phyloP scores from a whole-genome alignment of 92 coral and sea anemone genomes.

The Blastomussa wellsi region DNA sequence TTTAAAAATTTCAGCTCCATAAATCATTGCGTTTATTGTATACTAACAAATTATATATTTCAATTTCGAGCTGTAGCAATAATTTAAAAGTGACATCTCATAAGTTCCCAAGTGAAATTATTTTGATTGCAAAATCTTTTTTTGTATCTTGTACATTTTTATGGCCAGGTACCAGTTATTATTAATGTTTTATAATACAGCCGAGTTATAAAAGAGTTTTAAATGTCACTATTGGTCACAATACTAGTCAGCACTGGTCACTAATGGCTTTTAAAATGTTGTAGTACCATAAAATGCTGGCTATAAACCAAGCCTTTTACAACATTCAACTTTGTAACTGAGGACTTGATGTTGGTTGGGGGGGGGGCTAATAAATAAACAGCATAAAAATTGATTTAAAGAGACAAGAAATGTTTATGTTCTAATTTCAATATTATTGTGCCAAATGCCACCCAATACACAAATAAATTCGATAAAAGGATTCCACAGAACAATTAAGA shows the following conservation, averaged over 20 bases:
- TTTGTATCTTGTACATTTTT: neutral
- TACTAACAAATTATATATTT: neutral
- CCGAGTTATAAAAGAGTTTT: neutral
- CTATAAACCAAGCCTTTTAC: too few relatives aligned
- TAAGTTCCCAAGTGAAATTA: neutral
- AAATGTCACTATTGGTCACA: neutral
- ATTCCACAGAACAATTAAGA: too few relatives aligned
- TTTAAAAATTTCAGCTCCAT: neutral
- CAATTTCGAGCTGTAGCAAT: neutral
- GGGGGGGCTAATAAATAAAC: too few relatives aligned
- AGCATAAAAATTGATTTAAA: too few relatives aligned
- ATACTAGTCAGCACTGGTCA: neutral
- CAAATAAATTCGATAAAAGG: too few relatives aligned
- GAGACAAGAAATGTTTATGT: too few relatives aligned
- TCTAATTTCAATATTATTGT: too few relatives aligned
- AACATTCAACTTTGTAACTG: too few relatives aligned
- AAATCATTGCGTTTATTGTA: neutral
- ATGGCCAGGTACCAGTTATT: neutral
- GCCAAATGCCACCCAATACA: too few relatives aligned
- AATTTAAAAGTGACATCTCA: neutral
- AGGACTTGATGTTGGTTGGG: too few relatives aligned
- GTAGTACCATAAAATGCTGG: too few relatives aligned
- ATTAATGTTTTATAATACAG: neutral
- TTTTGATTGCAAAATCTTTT: neutral
- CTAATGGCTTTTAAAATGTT: too few relatives aligned